Base-by-base conservation (phyloP, 2,113 vertebrate species). In the Melanerpes aurifrons region DNA sequence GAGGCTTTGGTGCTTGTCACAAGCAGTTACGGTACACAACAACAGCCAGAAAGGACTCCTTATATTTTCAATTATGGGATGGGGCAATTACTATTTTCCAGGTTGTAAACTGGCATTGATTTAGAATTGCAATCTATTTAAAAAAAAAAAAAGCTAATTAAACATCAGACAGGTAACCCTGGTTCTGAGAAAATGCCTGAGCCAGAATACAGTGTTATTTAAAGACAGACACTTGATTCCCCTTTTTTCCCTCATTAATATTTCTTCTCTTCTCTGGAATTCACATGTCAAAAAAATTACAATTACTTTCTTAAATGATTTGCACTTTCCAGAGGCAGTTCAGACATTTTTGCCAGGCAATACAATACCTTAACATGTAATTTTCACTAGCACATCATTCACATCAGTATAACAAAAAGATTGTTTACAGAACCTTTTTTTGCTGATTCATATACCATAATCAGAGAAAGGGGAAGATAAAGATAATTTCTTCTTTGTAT, bases 371-470 rank as follows among this genome's bases (percentile, higher is more conserved):
- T 79, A 94, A 89, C 35, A 76, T 28, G 4, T 72, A 94, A 94
- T 95, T 94, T 95, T 74, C 82, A 88, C 79, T 83, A 77, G 81
- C 92, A 83, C 31, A 71, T 83, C 26, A 57, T 83, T 86, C 79
- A 61, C 26, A 82, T 77, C 53, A 80, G 35, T 83, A 37, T 90
- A 95, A 87, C 24, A 86, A 68, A 81, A 59, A 70, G 19, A 80
- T 32, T 82, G 59, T 10, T 86, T 91, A 77, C 71, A 83, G 61
- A 94, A 69, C 56, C 0, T 32, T 53, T 92, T 90, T 86, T 13
- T 16, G 64, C 35, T 58, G 82, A 85, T 87, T 70, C 63, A 50
- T 57, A 35, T 22, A 40, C 35, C 31, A 63, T 79, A 91, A 92
- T 87, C 68, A 86, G 24, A 17, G 16, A 76, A 53, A n/a, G 3